Percentiles rank a stretch among this genome's conserved stretches.
phyloP scores from a whole-genome alignment of 1,140 invertebrate species.

The Carposina sasakii region DNA sequence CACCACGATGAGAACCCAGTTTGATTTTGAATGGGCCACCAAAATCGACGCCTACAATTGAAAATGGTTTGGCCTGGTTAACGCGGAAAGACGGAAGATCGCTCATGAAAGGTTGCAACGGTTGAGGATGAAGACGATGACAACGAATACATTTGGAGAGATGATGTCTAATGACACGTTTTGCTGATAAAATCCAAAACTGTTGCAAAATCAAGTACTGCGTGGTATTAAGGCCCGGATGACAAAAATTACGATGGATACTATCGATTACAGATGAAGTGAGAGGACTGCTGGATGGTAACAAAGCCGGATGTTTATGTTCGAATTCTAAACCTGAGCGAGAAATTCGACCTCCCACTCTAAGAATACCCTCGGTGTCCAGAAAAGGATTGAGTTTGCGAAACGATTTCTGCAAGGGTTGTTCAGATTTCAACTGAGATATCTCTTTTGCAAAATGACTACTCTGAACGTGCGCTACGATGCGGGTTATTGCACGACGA shows the following conservation, averaged over 20 bases:
- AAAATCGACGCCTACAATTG: constrained; percentile 19
- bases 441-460: background rate
- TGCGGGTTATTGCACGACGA: too few relatives aligned
- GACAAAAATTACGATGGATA: too few relatives aligned
- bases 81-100: constrained; percentile 14
- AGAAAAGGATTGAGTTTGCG: constrained; percentile 28
- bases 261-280: constrained; percentile 15
- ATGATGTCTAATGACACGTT: constrained; percentile 6
- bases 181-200: constrained; percentile 21
- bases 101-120: constrained; percentile 16
- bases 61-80: constrained; percentile 18
- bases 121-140: constrained; percentile 6
- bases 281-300: too few relatives aligned
- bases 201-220: constrained; percentile 8
- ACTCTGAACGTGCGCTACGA: constrained; percentile 7
- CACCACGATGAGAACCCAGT: constrained; percentile 4
- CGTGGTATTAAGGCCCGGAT: constrained; percentile 12
- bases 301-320: too few relatives aligned
- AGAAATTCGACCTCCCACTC: constrained; percentile 37
- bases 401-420: constrained; percentile 16
- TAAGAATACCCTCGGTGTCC: constrained; percentile 23
- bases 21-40: constrained; percentile 12
- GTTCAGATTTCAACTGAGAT: background rate
- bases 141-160: constrained; percentile 20
- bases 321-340: too few relatives aligned